These are phyloP conservation scores for Pseudonaja textilis DNA, from an alignment of 2,113 vertebrate species.

Conservation along the genomic window DNA sequence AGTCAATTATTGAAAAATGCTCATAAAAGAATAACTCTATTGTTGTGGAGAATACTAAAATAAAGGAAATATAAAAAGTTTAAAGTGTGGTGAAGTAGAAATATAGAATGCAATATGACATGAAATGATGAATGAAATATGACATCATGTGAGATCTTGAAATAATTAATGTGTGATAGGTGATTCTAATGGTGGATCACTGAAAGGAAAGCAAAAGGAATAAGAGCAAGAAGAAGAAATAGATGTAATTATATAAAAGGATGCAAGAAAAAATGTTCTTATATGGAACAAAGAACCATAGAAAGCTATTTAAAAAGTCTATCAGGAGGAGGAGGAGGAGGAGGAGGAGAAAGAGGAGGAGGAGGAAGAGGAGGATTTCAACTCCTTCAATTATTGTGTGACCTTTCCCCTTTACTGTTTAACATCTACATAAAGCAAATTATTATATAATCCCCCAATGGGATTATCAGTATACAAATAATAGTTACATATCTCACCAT, in stretches of 20 bases:
- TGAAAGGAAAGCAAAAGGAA: neutral
- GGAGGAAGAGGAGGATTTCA: neutral
- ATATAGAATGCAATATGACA: neutral
- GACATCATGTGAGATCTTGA: neutral
- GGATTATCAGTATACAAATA: neutral
- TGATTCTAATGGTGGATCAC: neutral
- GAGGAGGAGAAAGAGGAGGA: no score
- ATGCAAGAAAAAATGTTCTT: neutral
- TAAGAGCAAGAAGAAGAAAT: neutral
- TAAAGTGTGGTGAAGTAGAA: neutral
- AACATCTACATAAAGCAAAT: neutral
- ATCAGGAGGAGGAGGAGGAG: no score
- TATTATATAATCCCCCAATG: no score
- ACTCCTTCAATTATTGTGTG: neutral
- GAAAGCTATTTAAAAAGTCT: neutral
- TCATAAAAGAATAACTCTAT: neutral
- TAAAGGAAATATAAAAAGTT: neutral
- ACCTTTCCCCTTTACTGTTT: neutral
- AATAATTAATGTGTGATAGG: neutral
- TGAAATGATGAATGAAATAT: neutral
- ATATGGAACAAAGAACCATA: neutral
- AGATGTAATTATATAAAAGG: neutral
- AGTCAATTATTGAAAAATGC: neutral
- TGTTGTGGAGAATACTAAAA: neutral
- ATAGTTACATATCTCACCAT: neutral